phyloP scores from a whole-genome alignment of 2,113 vertebrate genomes.

The Mesocricetus auratus region DNA sequence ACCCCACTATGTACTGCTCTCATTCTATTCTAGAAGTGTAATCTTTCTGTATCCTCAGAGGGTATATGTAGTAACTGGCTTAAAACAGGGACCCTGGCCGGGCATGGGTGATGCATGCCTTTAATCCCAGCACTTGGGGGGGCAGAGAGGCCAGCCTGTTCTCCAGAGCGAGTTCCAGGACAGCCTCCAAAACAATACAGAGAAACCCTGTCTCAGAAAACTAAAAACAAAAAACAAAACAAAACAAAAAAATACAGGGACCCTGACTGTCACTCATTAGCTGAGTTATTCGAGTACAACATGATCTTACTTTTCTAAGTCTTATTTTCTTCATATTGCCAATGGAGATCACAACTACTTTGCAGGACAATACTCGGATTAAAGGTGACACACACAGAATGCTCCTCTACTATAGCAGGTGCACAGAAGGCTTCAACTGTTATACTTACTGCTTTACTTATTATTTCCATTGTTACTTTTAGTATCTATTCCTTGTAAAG shows the following conservation, averaged over 20 bases:
- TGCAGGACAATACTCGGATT: neutral
- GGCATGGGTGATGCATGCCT: no score
- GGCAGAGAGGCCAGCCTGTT: no score
- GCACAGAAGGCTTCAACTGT: slow-evolving; percentile 18
- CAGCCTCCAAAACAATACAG: no score
- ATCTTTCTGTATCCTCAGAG: neutral
- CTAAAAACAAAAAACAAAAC: no score
- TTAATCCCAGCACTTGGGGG: no score
- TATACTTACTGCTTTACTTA: neutral
- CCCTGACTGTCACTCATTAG: neutral
- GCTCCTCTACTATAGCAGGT: neutral
- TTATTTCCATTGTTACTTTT: neutral
- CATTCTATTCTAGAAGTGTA: neutral
- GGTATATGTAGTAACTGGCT: neutral
- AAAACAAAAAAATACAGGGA: no score
- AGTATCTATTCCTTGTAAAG: neutral
- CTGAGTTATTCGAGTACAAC: neutral
- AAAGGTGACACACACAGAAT: neutral
- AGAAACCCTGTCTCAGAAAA: no score
- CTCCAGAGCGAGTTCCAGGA: no score
- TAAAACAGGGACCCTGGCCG: neutral
- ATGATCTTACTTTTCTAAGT: slow-evolving; percentile 1
- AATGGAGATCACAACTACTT: neutral
- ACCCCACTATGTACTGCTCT: neutral
- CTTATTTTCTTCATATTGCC: slow-evolving; percentile 48